Base-by-base conservation (phyloP, 2,113 vertebrate genomes). In the Urocolius indicus region DNA sequence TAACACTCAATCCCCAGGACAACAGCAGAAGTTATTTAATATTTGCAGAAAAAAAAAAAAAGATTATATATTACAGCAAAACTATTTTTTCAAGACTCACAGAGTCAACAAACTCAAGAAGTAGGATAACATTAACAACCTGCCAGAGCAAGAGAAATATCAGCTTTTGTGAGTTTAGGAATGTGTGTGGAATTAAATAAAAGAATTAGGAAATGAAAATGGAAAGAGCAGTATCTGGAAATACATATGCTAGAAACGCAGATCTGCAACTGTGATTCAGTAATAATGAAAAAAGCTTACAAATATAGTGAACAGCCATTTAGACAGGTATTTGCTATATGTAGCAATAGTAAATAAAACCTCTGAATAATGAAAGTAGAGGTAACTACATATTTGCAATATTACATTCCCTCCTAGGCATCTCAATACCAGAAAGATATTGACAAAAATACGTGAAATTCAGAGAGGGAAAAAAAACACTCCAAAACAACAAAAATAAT, bases 91-190 rank as follows among this genome's bases (percentile, higher is more conserved):
- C 20, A 85, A 30, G n/a, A 87, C 10, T 85, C 29, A 93, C 34
- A 80, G 24, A 88, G 38, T 45, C 57, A 91, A 79, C 45, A 89
- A 91, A 94, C 34, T 73, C 62, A 93, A 78, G 75, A 67, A 85
- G 29, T 20, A 75, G 77, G 24, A 77, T 76, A 87, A 87, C 51
- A 34, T 63, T 5, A 9, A 77, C 34, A 88, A 90, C 10, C 41
- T 78, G 49, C 14, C 75, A 88, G 11, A 80, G 23, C 43, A 83
- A 51, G 34, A 85, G 6, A 83, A 90, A 45, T 73, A 89, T 2
- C 27, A 90, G n/a, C 61, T 55, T 79, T 63, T 17, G 32, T 48
- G 51, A 90, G 29, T 74, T 94, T 46, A 84, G 51, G 68, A 84
- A 66, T 18, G 38, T 38, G 18, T 32, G n/a, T 67, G 13, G 22